These are phyloP conservation scores for Pipistrellus pipistrellus DNA, from an alignment of 2,797 vertebrate genomes.

Conservation along the genomic window DNA sequence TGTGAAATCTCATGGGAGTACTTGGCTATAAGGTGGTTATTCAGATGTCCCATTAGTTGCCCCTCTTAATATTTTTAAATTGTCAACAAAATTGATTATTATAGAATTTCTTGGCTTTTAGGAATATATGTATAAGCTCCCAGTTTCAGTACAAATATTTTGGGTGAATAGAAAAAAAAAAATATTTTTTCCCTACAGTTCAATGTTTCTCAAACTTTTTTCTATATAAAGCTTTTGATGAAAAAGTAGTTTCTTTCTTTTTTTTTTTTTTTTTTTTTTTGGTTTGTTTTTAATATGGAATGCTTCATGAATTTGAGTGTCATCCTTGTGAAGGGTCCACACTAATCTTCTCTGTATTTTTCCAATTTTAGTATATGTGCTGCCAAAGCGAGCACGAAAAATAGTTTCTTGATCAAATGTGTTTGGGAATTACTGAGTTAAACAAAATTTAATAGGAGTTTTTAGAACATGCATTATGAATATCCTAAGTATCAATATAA, in stretches of 20 bases:
- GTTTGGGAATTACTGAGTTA: not conserved
- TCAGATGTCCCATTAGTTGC: not conserved
- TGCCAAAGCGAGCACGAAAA: not conserved
- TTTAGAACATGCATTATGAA: not conserved
- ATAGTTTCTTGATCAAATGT: not conserved
- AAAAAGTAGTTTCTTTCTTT: not conserved
- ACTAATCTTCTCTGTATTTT: too few relatives aligned
- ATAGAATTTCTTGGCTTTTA: not conserved
- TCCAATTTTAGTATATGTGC: too few relatives aligned
- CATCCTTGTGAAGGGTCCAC: too few relatives aligned
- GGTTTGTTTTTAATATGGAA: too few relatives aligned
- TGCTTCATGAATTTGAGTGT: too few relatives aligned
- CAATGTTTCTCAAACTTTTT: conserved; percentile 24
- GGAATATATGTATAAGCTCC: not conserved
- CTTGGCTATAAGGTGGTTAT: not conserved
- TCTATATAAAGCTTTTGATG: not conserved
- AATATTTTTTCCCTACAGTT: not conserved
- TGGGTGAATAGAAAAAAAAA: not conserved
- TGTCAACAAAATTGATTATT: not conserved
- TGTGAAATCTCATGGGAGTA: not conserved
- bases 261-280: too few relatives aligned
- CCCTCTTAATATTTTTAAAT: conserved; percentile 14
- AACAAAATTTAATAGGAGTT: not conserved
- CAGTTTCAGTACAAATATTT: not conserved
- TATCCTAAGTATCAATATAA: not conserved